A percentile compares a stretch with the other conserved stretches of the same genome.
phyloP scores from a whole-genome alignment of 1,140 invertebrate species.

The Stegodyphus dumicola region DNA sequence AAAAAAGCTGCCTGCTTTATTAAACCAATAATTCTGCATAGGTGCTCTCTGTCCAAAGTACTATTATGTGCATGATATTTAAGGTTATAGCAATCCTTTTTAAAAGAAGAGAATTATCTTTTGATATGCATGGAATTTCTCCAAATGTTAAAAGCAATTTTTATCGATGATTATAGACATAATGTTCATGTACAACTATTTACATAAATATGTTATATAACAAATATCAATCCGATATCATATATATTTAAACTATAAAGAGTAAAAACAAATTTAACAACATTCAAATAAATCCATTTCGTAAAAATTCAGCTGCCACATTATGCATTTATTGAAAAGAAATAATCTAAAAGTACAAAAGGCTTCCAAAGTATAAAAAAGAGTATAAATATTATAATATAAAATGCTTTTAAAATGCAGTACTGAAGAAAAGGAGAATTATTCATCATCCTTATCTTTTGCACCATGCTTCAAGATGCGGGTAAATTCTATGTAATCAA shows the following conservation, averaged over 20 bases:
- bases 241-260: background rate
- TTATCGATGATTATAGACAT: too few relatives aligned
- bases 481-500: constrained; percentile 99
- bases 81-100: too few relatives aligned
- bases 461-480: constrained; percentile 96
- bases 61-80: too few relatives aligned
- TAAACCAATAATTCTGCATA: too few relatives aligned
- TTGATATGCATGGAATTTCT: too few relatives aligned
- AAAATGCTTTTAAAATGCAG: constrained; percentile 22
- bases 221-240: too few relatives aligned
- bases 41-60: too few relatives aligned
- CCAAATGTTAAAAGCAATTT: too few relatives aligned
- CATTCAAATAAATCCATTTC: background rate
- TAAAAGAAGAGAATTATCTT: too few relatives aligned
- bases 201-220: too few relatives aligned
- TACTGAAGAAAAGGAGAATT: constrained; percentile 64
- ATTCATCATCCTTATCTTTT: constrained; percentile 95
- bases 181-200: too few relatives aligned
- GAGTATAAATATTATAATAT: constrained; percentile 41
- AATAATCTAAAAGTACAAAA: background rate
- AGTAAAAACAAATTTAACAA: background rate
- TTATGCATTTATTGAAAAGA: background rate
- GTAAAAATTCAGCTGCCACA: background rate
- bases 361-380: background rate
- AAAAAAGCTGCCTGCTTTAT: too few relatives aligned